Base-by-base conservation (phyloP, 2,888 invertebrate species). In the Automeris io region DNA sequence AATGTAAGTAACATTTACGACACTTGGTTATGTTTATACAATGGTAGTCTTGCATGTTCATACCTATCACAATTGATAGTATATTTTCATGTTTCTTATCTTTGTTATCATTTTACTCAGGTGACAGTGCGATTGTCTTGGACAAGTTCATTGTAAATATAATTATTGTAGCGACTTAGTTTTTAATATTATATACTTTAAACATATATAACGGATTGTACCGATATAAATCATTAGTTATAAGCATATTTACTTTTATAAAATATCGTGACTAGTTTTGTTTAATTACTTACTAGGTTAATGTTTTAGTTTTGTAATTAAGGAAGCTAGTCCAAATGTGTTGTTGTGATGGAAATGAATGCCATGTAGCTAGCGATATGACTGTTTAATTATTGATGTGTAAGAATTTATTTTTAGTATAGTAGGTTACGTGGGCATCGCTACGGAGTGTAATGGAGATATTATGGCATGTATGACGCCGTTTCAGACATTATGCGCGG, bases 321-420 rank as follows among this genome's bases (percentile, higher is more conserved):
- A 83, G 81, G 59, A 83, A 85, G 83, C 86, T 86, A 86, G 86
- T 86, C 86, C 80, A 79, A 81, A 78, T 78, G 74, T 79, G 67
- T 78, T 66, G 74, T 78, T 78, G 79, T 82, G 82, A 79, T 79
- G 77, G 80, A 76, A 77, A 65, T 66, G 72, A 72, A 81, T 76
- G 83, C 77, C 78, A 78, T 80, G 71, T 76, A 74, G 67, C 59
- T 75, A 73, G 63, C 66, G 52, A 62, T 68, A 61, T 57, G 58
- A 58, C 49, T 66, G 56, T 54, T 51, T 58, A 47, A 55, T 51
- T 47, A 55, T 54, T 54, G 54, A 54, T 60, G 29, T 57, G 51
- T 56, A 44, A 53, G 57, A 58, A 29, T 13, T 16, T 29, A 29
- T 29, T 29, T 16, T 29, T 16, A 29, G 16, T 29, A 29, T 29